Base-by-base conservation (phyloP, 2,113 vertebrate genomes). In the Tricholaema leucomelas region DNA sequence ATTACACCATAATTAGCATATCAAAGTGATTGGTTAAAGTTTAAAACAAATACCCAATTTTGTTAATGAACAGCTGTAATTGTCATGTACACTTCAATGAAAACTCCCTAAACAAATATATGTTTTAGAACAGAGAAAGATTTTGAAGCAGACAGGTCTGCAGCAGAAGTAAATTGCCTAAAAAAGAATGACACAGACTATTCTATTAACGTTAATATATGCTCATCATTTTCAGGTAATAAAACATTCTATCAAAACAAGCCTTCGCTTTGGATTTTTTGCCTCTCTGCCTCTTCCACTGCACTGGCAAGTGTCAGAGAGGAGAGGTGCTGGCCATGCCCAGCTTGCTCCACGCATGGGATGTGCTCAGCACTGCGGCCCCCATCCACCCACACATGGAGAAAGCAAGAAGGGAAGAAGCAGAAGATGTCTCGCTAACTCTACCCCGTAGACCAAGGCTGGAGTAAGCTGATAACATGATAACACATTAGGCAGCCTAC, bases 1-100 rank as follows among this genome's bases (percentile, higher is more conserved):
- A 99, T 99, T 99, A 99, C 98, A 98, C 98, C 97, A 97, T 99
- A 99, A 99, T 99, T 99, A 99, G 99, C 99, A 99, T 99, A 99
- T 99, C 99, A 99, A 99, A 99, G 99, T 99, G 98, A 99, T 99
- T 99, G 99, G 99, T 99, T 99, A 99, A 99, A 99, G 98, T 99
- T 99, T 98, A 99, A 99, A 99, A 99, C 99, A 99, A 99, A 99
- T 99, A 99, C 98, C 98, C 98, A 99, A 99, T 99, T 99, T 99
- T 99, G 98, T 98, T 99, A 99, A 99, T 99, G 98, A 99, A 99
- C 98, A 99, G 98, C 98, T 98, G 98, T 99, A 99, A 99, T 99
- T 98, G 98, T 98, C 97, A 94, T 98, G 98, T 98, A 98, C 98
- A 98, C 98, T 98, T 98, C 97, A 98, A 98, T 98, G 98, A 99